A percentile compares a stretch with the other conserved stretches of the same genome.
Conservation (phyloP, 2,888 invertebrate genomes). For the Macrophya alboannulata region DNA sequence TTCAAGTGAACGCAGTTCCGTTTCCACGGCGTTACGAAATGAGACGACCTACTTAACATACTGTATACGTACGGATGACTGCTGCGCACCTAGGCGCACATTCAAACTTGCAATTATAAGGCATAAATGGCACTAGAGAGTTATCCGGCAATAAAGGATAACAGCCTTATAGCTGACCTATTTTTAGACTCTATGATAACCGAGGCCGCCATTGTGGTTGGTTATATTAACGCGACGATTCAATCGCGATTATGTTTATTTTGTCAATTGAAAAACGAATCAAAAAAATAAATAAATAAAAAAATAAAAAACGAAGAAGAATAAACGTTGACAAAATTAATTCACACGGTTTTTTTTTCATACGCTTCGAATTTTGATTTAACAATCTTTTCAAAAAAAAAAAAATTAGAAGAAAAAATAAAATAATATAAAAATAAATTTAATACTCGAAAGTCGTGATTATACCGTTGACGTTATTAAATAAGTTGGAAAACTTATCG, state of each 20-base stretch:
- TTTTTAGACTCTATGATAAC: slow-evolving; percentile 54
- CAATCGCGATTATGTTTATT: neutral
- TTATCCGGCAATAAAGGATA: slow-evolving; percentile 54
- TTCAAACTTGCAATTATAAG: slow-evolving; percentile 44
- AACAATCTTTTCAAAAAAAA: too few relatives aligned
- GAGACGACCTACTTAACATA: slow-evolving; percentile 48
- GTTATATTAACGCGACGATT: slow-evolving; percentile 57
- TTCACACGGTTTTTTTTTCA: too few relatives aligned
- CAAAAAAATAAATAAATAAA: neutral
- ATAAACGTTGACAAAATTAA: too few relatives aligned
- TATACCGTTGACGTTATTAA: too few relatives aligned
- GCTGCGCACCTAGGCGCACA: slow-evolving; percentile 49
- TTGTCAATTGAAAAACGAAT: neutral
- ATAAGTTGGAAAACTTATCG: too few relatives aligned
- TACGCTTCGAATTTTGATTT: too few relatives aligned
- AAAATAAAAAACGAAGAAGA: too few relatives aligned
- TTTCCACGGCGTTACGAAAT: slow-evolving; percentile 27
- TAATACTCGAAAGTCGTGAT: too few relatives aligned
- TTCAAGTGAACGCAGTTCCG: slow-evolving; percentile 50
- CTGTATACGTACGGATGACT: slow-evolving; percentile 22
- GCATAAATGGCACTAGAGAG: slow-evolving; percentile 51
- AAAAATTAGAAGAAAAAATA: too few relatives aligned
- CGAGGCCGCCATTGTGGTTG: slow-evolving; percentile 60
- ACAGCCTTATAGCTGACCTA: slow-evolving; percentile 49
- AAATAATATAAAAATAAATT: too few relatives aligned